Evolutionary conservation across 2,113 vertebrate species (phyloP).

Genomic region (Isichthys henryi): DNA sequence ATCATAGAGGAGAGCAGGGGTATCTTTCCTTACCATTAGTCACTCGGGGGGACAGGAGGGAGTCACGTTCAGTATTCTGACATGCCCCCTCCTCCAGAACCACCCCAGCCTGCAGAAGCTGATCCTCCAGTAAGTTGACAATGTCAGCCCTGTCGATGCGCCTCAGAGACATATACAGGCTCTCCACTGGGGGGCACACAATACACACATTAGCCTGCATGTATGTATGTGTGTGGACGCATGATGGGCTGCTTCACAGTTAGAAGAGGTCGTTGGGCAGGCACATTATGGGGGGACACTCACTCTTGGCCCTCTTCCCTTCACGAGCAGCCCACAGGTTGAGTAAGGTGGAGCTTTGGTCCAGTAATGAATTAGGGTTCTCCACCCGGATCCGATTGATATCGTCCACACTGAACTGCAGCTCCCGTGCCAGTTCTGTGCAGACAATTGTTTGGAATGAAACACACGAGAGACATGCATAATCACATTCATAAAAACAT

Average conservation of each 20-base stretch:
- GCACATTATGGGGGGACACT: constrained; percentile 41
- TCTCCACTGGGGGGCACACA: constrained; percentile 67
- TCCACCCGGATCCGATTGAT: constrained; percentile 94
- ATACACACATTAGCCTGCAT: neutral
- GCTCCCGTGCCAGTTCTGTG: constrained; percentile 86
- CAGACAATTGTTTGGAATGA: neutral
- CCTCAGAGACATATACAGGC: constrained; percentile 70
- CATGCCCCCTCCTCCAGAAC: constrained; percentile 63
- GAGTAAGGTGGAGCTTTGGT: constrained; percentile 84
- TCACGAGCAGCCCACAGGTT: constrained; percentile 83
- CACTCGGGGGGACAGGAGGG: constrained; percentile 43
- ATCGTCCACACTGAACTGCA: constrained; percentile 88
- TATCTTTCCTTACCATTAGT: neutral
- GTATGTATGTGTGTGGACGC: neutral
- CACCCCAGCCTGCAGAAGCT: constrained; percentile 56
- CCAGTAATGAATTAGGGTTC: constrained; percentile 90
- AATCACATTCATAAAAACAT: neutral
- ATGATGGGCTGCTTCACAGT: neutral
- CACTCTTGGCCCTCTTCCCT: constrained; percentile 79
- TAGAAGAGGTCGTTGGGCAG: neutral
- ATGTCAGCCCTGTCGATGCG: constrained; percentile 87
- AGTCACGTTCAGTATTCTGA: constrained; percentile 65
- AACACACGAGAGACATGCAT: neutral
- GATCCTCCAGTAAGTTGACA: constrained; percentile 73
- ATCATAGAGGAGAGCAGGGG: neutral